These are phyloP conservation scores for Mormyrus iriodes DNA, from an alignment of 2,113 vertebrate species.

Conservation along the genomic window DNA sequence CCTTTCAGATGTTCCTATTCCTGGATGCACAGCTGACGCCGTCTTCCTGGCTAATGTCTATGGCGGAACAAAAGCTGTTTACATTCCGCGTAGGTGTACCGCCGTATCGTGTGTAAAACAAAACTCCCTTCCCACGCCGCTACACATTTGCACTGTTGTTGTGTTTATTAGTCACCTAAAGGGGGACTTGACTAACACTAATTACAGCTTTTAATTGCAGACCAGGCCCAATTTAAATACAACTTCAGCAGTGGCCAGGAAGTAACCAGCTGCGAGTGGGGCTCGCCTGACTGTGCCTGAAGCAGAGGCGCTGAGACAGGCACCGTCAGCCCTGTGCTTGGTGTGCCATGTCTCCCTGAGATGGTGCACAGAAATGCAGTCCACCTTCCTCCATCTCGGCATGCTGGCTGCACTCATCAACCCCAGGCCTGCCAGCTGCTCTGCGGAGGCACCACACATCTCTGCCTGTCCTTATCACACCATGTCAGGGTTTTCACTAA, in stretches of 20 bases:
- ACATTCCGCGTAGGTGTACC: neutral
- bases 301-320: neutral
- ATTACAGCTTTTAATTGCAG: constrained; percentile 2
- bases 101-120: neutral
- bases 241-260: neutral
- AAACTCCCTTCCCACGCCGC: neutral
- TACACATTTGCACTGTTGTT: neutral
- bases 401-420: neutral
- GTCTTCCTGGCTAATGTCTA: neutral
- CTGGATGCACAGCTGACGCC: neutral
- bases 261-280: neutral
- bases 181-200: neutral
- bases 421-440: neutral
- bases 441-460: neutral
- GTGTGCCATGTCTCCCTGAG: neutral
- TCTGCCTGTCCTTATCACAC: neutral
- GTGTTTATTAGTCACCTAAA: neutral
- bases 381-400: neutral
- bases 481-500: neutral
- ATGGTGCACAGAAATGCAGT: neutral
- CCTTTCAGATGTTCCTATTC: constrained; percentile 9
- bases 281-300: no score
- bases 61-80: neutral
- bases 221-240: neutral
- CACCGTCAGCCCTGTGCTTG: neutral